Conservation (phyloP, 2,888 invertebrate species). For the Ecliptopera silaceata region DNA sequence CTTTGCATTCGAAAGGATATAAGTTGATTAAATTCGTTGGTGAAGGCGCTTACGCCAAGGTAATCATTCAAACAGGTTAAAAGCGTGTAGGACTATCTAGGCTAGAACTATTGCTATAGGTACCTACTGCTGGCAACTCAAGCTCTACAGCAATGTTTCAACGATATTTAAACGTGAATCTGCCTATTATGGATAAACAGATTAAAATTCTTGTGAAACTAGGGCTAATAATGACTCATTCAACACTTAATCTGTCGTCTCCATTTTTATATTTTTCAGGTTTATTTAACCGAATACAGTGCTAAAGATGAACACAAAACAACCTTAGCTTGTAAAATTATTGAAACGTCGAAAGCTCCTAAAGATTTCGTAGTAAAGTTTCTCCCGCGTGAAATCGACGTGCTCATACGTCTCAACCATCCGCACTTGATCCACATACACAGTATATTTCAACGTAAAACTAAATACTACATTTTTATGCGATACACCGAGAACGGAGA, state of each 20-base stretch:
- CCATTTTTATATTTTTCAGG: constrained; percentile 49
- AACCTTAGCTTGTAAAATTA: constrained; percentile 87
- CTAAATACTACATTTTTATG: constrained; percentile 91
- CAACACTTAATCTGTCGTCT: not conserved
- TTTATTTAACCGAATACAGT: constrained; percentile 68
- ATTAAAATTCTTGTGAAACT: not conserved
- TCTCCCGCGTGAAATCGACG: constrained; percentile 91
- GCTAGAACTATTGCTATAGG: too few relatives aligned
- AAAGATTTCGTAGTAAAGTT: constrained; percentile 91
- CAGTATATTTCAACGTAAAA: constrained; percentile 88
- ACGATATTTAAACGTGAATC: not conserved
- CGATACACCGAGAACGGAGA: constrained; percentile 90
- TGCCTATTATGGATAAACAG: not conserved
- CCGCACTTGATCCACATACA: constrained; percentile 91
- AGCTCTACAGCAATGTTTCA: not conserved
- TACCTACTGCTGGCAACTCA: too few relatives aligned
- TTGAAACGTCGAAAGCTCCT: constrained; percentile 88
- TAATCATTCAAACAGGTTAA: constrained; percentile 47
- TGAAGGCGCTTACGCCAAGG: constrained; percentile 92
- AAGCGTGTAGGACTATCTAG: not conserved
- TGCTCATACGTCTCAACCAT: constrained; percentile 89
- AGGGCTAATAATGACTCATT: not conserved
- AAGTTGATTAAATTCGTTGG: constrained; percentile 85
- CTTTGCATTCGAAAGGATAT: constrained; percentile 82
- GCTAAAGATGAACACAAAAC: constrained; percentile 59